Base-by-base conservation (phyloP, 2,113 vertebrate species). In the Nibea albiflora region DNA sequence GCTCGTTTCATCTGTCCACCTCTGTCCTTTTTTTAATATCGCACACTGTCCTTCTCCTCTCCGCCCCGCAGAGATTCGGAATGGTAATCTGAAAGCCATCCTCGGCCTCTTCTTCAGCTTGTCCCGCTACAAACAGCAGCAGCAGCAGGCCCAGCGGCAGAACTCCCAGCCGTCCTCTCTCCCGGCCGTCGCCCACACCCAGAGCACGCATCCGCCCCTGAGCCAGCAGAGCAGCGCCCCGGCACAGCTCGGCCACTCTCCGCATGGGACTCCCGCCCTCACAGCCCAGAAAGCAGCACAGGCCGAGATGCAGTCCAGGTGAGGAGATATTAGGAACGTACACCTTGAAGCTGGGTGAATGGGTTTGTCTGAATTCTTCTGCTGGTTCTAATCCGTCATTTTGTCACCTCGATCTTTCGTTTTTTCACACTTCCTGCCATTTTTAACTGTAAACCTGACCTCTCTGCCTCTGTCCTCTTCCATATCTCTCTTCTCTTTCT, bases 51-150 rank as follows among this genome's bases (percentile, higher is more conserved):
- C 52, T 17, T 73, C 35, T 56, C 24, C 66, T 35, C 6, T 1
- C 26, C 46, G 19, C 31, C 47, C 80, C 94, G 0, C 96, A 99
- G 98, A 99, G 93, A 99, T 99, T 89, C 95, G 97, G 46, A 98
- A 99, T 97, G 98, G 98, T 67, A 99, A 99, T 95, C 96, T 99
- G 82, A 99, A 99, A 95, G 97, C 98, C 88, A 99, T 99, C 87
- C 90, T 99, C 87, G 98, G 98, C 85, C 97, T 99, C 80, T 99
- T 99, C 96, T 99, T 99, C 94, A 99, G 98, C 88, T 92, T 99
- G 50, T 99, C 98, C 11, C 96, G 98, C 0, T 99, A 97, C 94
- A 99, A 99, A 89, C 98, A 99, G 89, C 97, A 99, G 90, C 98
- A 96, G 86, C 93, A 97, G 92, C 96, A 96, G 83, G 90, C 93